Conservation (phyloP, 2,797 vertebrate species). For the Thalassophryne amazonica region DNA sequence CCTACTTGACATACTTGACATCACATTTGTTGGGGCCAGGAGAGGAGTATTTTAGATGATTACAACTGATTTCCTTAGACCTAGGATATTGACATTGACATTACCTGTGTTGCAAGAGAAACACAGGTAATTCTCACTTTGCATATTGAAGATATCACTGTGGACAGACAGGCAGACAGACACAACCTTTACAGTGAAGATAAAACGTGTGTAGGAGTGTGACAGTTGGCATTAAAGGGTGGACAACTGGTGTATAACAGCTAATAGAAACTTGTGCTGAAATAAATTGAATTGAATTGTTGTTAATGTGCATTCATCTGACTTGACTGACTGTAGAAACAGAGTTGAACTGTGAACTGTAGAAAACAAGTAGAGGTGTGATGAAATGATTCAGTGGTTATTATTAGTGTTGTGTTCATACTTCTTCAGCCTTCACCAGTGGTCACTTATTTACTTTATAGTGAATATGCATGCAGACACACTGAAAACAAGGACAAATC, state of each 20-base stretch:
- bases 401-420: constrained; percentile 22
- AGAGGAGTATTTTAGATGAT: no score
- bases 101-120: no score
- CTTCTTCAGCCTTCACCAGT: constrained; percentile 12
- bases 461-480: neutral
- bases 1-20: no score
- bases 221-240: neutral
- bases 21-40: no score
- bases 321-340: neutral
- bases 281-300: neutral
- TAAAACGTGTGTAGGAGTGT: neutral
- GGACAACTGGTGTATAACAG: neutral
- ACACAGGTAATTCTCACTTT: no score
- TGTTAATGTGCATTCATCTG: neutral
- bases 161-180: no score
- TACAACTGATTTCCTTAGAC: no score
- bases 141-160: no score
- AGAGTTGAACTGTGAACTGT: constrained; percentile 50
- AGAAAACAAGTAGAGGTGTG: constrained; percentile 53
- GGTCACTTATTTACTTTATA: constrained; percentile 14
- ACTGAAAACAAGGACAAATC: constrained; percentile 30
- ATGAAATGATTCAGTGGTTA: constrained; percentile 40
- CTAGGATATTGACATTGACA: no score
- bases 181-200: no score
- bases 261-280: neutral